These are phyloP conservation scores for Trachelus iudaicus DNA, from an alignment of 2,888 invertebrate species.

Conservation along the genomic window DNA sequence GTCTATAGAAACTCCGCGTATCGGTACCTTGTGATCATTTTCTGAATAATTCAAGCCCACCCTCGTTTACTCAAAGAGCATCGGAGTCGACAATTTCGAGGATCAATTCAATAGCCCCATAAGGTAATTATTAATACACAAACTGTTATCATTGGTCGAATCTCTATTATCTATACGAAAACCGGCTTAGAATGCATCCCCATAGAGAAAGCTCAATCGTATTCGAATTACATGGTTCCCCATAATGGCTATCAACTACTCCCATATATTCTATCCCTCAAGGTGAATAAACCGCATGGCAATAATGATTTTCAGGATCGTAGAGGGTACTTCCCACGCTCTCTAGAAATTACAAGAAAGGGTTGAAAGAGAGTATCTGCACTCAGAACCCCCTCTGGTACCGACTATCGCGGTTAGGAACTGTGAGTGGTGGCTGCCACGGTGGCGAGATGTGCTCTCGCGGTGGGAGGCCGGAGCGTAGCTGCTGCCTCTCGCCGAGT, in stretches of 20 bases:
- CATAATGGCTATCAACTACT: background rate
- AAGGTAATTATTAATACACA: background rate
- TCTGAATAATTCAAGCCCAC: background rate
- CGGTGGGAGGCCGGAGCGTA: background rate
- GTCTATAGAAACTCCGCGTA: background rate
- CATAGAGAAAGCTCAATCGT: background rate
- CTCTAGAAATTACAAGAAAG: background rate
- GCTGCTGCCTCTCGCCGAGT: background rate
- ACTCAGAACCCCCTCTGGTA: background rate
- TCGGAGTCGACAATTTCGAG: background rate
- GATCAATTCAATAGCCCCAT: background rate
- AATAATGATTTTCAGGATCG: background rate
- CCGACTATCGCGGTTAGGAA: background rate
- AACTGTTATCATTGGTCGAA: background rate
- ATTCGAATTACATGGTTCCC: background rate
- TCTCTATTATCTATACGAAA: background rate
- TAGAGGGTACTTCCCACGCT: background rate
- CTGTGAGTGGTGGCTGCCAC: background rate
- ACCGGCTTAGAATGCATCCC: background rate
- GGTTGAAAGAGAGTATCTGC: background rate
- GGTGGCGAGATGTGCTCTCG: background rate
- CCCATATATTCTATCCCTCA: background rate
- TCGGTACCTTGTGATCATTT: background rate
- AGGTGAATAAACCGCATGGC: background rate
- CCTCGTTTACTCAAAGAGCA: background rate